A percentile compares a stretch with the other conserved stretches of the same genome.
These are phyloP conservation scores for Ditylenchus dipsaci DNA, from an alignment of 1,140 invertebrate genomes.

Conservation along the genomic window DNA sequence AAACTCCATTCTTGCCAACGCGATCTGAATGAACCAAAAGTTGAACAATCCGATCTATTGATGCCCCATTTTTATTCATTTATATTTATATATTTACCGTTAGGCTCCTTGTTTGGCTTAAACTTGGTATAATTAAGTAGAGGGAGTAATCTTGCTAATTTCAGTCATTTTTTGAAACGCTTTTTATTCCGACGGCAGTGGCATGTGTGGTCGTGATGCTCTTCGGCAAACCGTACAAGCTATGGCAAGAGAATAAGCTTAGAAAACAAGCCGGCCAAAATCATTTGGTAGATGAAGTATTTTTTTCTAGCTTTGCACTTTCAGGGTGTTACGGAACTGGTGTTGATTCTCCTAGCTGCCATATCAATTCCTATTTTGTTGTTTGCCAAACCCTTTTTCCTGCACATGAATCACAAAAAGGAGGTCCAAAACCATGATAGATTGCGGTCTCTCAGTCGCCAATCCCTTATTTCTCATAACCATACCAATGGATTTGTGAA, in stretches of 20 bases:
- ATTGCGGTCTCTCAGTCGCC: background rate
- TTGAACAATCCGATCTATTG: too few relatives aligned
- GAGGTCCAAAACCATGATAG: background rate
- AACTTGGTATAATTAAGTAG: too few relatives aligned
- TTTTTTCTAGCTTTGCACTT: conserved; percentile 29
- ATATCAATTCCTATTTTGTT: conserved; percentile 86
- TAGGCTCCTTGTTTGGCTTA: too few relatives aligned
- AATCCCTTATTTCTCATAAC: background rate
- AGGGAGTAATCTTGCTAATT: conserved; percentile 17
- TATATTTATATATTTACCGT: too few relatives aligned
- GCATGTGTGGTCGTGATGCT: conserved; percentile 87
- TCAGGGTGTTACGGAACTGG: conserved; percentile 64
- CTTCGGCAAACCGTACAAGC: conserved; percentile 75
- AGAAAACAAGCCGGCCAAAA: conserved; percentile 38
- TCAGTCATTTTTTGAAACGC: conserved; percentile 64
- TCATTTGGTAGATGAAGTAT: conserved; percentile 44
- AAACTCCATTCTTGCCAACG: too few relatives aligned
- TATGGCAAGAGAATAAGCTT: conserved; percentile 52
- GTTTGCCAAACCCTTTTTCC: conserved; percentile 75
- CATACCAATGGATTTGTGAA: conserved; percentile 14
- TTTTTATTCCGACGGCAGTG: conserved; percentile 72
- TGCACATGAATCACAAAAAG: conserved; percentile 8
- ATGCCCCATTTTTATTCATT: too few relatives aligned
- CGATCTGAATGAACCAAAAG: too few relatives aligned
- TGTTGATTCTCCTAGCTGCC: conserved; percentile 72